Conservation (phyloP, 2,113 vertebrate genomes). For the Odontesthes bonariensis region DNA sequence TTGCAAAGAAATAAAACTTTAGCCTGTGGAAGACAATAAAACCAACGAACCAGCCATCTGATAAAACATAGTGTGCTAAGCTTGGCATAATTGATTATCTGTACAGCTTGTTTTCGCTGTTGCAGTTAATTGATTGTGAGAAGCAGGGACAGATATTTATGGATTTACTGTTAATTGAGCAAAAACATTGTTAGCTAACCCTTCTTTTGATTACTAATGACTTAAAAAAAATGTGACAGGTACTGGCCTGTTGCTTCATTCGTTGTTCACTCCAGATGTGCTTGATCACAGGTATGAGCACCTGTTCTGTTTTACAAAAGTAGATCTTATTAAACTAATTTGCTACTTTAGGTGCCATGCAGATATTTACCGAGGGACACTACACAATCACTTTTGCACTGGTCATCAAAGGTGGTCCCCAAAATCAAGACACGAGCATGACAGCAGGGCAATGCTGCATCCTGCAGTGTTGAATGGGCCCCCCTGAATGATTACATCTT, state of each 20-base stretch:
- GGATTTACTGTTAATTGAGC: conserved; percentile 66
- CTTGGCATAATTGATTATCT: conserved; percentile 58
- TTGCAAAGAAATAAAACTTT: background rate
- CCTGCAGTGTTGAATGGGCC: conserved; percentile 41
- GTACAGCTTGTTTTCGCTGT: conserved; percentile 52
- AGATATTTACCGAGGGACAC: conserved; percentile 22
- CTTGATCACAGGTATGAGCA: conserved; percentile 58
- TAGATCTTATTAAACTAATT: conserved; percentile 55
- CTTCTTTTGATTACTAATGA: conserved; percentile 52
- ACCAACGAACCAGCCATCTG: conserved; percentile 16
- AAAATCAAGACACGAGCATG: conserved; percentile 48
- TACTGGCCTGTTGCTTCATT: conserved; percentile 20
- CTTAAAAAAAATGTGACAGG: too few relatives aligned
- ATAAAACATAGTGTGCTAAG: conserved; percentile 24
- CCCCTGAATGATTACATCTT: conserved; percentile 68
- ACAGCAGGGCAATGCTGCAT: conserved; percentile 57
- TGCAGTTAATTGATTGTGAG: conserved; percentile 63
- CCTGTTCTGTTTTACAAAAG: conserved; percentile 56
- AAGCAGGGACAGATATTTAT: conserved; percentile 57
- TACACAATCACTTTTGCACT: conserved; percentile 14
- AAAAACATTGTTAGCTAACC: conserved; percentile 59
- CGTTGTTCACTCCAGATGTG: conserved; percentile 19
- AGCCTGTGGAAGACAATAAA: conserved; percentile 19
- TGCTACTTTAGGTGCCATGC: conserved; percentile 50
- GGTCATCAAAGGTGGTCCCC: conserved; percentile 31